phyloP scores from a whole-genome alignment of 2,888 invertebrate genomes.

The Muscina levida region DNA sequence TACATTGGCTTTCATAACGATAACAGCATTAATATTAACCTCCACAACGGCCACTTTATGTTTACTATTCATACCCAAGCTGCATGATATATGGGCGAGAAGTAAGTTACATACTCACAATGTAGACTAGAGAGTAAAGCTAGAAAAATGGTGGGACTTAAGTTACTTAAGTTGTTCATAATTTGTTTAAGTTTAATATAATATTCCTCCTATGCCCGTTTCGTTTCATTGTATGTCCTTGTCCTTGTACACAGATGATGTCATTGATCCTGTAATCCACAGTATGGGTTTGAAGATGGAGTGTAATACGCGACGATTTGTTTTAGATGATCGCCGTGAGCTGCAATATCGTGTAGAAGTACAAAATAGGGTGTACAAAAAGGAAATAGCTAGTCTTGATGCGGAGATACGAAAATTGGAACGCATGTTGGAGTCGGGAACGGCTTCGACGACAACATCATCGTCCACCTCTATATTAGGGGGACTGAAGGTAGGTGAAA shows the following conservation, averaged over 20 bases:
- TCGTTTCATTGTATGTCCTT: not conserved
- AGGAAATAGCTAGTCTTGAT: conserved; percentile 89
- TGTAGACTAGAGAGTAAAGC: not conserved
- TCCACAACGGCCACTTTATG: conserved; percentile 93
- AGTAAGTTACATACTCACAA: conserved; percentile 79
- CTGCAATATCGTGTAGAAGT: conserved; percentile 92
- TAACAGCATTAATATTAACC: conserved; percentile 89
- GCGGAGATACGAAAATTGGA: conserved; percentile 89
- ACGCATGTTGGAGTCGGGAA: conserved; percentile 84
- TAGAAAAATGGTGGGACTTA: not conserved
- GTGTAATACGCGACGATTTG: conserved; percentile 91
- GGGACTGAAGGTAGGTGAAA: conserved; percentile 71
- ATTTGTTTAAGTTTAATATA: conserved; percentile 33
- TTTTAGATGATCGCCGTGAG: conserved; percentile 90
- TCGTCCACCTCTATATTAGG: conserved; percentile 78
- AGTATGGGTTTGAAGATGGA: conserved; percentile 94
- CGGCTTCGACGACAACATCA: conserved; percentile 81
- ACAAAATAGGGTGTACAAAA: conserved; percentile 92
- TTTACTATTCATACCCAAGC: conserved; percentile 92
- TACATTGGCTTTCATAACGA: conserved; percentile 89
- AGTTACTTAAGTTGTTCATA: conserved; percentile 20
- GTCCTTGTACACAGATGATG: conserved; percentile 81
- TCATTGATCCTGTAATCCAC: conserved; percentile 90
- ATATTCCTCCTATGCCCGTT: not conserved
- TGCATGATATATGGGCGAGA: conserved; percentile 86